Base-by-base conservation (phyloP, 2,113 vertebrate species). In the Menura novaehollandiae region DNA sequence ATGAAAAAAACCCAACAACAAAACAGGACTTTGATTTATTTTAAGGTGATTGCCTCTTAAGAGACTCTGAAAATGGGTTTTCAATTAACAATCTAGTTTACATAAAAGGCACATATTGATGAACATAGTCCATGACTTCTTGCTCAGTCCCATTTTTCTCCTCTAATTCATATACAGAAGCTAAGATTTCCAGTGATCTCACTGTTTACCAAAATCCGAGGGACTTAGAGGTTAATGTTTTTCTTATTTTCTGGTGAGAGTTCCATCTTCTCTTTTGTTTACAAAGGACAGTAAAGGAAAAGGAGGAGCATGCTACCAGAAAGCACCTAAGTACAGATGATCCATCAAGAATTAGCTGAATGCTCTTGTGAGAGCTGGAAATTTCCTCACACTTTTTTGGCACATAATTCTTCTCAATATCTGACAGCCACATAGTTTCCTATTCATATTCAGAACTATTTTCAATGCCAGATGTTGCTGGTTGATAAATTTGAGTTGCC, bases 11-110 rank as follows among this genome's bases (percentile, higher is more conserved):
- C n/a, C n/a, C 11, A 73, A 3, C 16, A 75, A 22, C 24, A 19
- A 28, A 86, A 7, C 52, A 78, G 46, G 52, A 43, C 60, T 95
- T 89, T 85, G 87, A 93, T 95, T 89, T 78, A 91, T 96, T 87
- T 81, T 78, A 62, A 93, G 79, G 85, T 77, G 91, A 84, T 96
- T 94, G 72, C 58, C 78, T 96, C 75, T 92, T 88, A 86, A 95
- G 43, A 88, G 72, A 71, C 79, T 95, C 91, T 80, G 72, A 83
- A 94, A 91, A 91, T 74, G 81, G 47, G 32, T 80, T 96, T 94
- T 93, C 92, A 76, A 18, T 88, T 90, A 90, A 59, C 92, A 77
- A 0, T 47, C 77, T 91, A 71, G 78, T 91, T 93, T 94, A 85
- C 69, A 88, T 94, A 94, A 94, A 95, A 88, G 67, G 59, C 75